Evolutionary conservation across 1,140 invertebrate genomes (phyloP), one percentile per base, ranked within the genome.

Genomic region (Cydia strobilella): DNA sequence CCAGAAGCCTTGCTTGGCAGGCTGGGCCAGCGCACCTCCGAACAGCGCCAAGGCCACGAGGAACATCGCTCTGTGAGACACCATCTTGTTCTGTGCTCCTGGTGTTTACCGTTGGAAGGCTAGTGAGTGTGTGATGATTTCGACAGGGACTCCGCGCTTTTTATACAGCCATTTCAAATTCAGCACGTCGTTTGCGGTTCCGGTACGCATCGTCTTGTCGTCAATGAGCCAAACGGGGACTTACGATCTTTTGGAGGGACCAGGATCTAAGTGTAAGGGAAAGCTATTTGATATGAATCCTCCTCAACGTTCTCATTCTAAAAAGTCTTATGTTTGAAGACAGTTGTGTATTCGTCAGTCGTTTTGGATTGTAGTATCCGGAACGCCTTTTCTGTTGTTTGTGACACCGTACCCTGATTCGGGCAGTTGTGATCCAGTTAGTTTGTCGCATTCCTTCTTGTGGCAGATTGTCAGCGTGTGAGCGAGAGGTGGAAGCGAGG

Each of bases 1-100:
- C 95, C 94, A 96, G 82, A 95, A 95, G 76, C 94, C 94, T 77
- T 93, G 93, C 82, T 95, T 95, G n/a, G 94, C 91, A 15, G 95
- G 95, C 77, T 95, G 94, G 51, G 94, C 94, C 54, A 92, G 86
- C 9, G 94, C 93, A 63, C 94, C 83, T 59, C 94, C 94, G 73
- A 94, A 90, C 72, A 95, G 75, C 65, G 90, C 90, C 27, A 94
- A 77, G 72, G 85, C 88, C 72, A 94, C 75, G 73, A 94, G 79
- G 80, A 84, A 93, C 85, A 93, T 86, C 79, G 93, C 87, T 91
- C 92, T 93, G 78, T 85, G 82, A 79, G 92, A 89, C 84, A 93
- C 92, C 93, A 94, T 94, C 82, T 86, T 91, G 77, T 23, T 45
- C 77, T 80, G 76, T n/a, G 74, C 82, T 85, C 84, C 77, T 86